Conservation (phyloP, 2,888 invertebrate species). For the Myopa testacea region DNA sequence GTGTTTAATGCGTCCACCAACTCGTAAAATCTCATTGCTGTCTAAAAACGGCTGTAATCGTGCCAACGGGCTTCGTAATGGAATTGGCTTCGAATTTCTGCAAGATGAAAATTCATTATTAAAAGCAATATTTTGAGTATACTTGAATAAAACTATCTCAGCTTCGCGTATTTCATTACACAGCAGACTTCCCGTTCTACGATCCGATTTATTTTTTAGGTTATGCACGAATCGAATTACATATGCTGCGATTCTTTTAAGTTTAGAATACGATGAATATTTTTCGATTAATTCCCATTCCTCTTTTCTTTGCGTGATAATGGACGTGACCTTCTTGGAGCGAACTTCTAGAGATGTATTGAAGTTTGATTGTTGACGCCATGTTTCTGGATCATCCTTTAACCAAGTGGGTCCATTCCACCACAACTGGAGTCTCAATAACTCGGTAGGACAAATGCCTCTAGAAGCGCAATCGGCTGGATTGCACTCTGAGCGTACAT, state of each 20-base stretch:
- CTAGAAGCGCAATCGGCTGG: slow-evolving; percentile 29
- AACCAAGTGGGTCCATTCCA: slow-evolving; percentile 9
- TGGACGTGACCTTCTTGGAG: background rate
- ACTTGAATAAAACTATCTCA: slow-evolving; percentile 25
- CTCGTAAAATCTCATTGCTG: slow-evolving; percentile 15
- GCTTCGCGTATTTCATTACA: slow-evolving; percentile 20
- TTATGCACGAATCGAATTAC: slow-evolving; percentile 27
- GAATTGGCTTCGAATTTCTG: slow-evolving; percentile 20
- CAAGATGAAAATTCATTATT: slow-evolving; percentile 35
- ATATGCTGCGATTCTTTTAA: slow-evolving; percentile 31
- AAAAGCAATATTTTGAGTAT: slow-evolving; percentile 8
- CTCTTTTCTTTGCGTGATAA: background rate
- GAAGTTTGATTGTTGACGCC: background rate
- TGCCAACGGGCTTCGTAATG: slow-evolving; percentile 8
- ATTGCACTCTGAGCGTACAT: slow-evolving; percentile 25
- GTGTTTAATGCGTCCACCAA: slow-evolving; percentile 19
- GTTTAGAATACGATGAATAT: slow-evolving; percentile 28
- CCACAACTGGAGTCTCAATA: slow-evolving; percentile 12
- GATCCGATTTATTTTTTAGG: too few relatives aligned
- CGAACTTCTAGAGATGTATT: background rate
- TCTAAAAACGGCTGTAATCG: slow-evolving; percentile 32
- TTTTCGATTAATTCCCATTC: slow-evolving; percentile 24
- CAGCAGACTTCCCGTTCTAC: slow-evolving; percentile 14
- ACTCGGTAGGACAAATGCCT: slow-evolving; percentile 22
- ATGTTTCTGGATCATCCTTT: background rate